These are phyloP conservation scores for Brevimyrus niger DNA, from an alignment of 2,113 vertebrate genomes.

Conservation along the genomic window DNA sequence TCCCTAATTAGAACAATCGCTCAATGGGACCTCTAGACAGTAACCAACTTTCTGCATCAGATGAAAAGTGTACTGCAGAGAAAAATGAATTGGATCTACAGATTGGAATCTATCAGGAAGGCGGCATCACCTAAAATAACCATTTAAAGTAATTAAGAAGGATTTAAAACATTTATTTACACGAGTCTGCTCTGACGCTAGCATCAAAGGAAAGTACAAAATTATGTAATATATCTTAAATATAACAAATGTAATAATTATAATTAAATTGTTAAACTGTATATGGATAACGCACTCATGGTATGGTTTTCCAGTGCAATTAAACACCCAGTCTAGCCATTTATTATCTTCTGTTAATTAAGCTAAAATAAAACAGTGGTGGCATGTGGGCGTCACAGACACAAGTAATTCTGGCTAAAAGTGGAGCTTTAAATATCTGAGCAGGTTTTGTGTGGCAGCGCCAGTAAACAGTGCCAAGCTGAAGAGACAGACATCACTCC, in stretches of 20 bases:
- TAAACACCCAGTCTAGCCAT: neutral
- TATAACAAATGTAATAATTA: neutral
- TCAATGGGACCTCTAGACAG: neutral
- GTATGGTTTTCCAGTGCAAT: neutral
- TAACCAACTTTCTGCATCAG: neutral
- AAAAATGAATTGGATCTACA: neutral
- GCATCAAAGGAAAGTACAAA: neutral
- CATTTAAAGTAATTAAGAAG: neutral
- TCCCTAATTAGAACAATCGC: neutral
- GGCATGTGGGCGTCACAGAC: neutral
- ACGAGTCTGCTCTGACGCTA: neutral
- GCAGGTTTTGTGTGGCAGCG: neutral
- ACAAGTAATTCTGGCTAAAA: neutral
- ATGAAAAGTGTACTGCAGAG: neutral
- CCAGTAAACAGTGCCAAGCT: neutral
- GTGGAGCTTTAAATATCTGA: conserved; percentile 3
- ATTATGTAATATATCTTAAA: neutral
- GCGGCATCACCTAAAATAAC: neutral
- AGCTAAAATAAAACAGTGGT: neutral
- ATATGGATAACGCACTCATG: neutral
- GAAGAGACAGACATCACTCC: neutral
- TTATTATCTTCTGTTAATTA: conserved; percentile 2
- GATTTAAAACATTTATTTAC: neutral
- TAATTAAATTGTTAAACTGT: neutral
- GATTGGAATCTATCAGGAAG: neutral